These are phyloP conservation scores for Ooceraea biroi DNA, from an alignment of 1,140 invertebrate genomes.

Conservation along the genomic window DNA sequence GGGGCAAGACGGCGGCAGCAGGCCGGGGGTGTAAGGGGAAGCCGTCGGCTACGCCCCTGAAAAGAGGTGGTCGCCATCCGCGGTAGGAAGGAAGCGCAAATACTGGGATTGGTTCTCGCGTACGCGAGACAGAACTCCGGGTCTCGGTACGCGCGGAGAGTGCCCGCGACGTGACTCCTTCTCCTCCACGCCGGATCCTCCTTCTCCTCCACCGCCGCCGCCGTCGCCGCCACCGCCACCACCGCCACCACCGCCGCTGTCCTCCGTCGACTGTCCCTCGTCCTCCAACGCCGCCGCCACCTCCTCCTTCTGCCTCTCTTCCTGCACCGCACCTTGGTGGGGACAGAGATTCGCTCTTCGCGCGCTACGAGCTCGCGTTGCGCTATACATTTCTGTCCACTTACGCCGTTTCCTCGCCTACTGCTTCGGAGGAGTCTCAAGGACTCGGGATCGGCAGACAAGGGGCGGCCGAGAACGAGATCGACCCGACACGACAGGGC, in stretches of 20 bases:
- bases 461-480: constrained; percentile 43
- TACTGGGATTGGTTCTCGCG: constrained; percentile 85
- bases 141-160: constrained; percentile 79
- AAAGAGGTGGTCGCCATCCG: constrained; percentile 85
- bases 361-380: constrained; percentile 78
- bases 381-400: constrained; percentile 79
- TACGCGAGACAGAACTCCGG: constrained; percentile 79
- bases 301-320: constrained; percentile 51
- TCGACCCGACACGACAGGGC: constrained; percentile 61
- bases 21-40: constrained; percentile 69
- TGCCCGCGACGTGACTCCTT: constrained; percentile 77
- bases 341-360: constrained; percentile 82
- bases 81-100: constrained; percentile 85
- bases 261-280: constrained; percentile 45
- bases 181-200: constrained; percentile 59
- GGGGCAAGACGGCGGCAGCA: constrained; percentile 69
- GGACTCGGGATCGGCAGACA: constrained; percentile 61
- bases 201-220: constrained; percentile 59
- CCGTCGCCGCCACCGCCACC: constrained; percentile 42
- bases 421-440: constrained; percentile 66
- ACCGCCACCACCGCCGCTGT: constrained; percentile 1
- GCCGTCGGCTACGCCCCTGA: constrained; percentile 84
- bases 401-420: constrained; percentile 68
- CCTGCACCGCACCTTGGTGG: constrained; percentile 69
- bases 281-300: constrained; percentile 38